Conservation (phyloP, 2,113 vertebrate species). For the Ciconia boyciana region DNA sequence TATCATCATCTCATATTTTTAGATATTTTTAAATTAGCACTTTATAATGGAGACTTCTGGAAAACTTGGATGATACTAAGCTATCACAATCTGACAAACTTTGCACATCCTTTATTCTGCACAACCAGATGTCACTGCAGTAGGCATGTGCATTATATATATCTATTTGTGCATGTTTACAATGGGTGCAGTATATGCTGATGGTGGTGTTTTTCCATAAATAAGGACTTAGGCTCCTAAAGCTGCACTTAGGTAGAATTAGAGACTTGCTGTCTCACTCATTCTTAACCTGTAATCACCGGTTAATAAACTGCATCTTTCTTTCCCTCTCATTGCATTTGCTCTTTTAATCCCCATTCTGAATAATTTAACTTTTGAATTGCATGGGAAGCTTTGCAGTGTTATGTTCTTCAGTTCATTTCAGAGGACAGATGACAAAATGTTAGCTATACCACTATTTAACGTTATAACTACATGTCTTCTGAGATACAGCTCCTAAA, state of each 20-base stretch:
- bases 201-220: neutral
- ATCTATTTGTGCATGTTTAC: neutral
- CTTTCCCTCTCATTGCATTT: neutral
- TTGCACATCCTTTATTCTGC: neutral
- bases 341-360: neutral
- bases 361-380: neutral
- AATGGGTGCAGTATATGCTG: neutral
- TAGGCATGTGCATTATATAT: neutral
- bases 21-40: neutral
- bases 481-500: neutral
- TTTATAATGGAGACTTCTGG: neutral
- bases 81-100: neutral
- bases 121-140: neutral
- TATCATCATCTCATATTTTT: neutral
- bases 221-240: neutral
- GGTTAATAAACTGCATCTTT: neutral
- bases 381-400: neutral
- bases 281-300: neutral
- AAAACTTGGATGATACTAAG: neutral
- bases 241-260: neutral
- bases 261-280: neutral
- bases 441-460: neutral
- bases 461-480: neutral
- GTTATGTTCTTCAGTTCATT: neutral
- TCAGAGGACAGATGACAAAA: neutral